These are phyloP conservation scores for Chloropsis cyanopogon DNA, from an alignment of 2,113 vertebrate species.

Conservation along the genomic window DNA sequence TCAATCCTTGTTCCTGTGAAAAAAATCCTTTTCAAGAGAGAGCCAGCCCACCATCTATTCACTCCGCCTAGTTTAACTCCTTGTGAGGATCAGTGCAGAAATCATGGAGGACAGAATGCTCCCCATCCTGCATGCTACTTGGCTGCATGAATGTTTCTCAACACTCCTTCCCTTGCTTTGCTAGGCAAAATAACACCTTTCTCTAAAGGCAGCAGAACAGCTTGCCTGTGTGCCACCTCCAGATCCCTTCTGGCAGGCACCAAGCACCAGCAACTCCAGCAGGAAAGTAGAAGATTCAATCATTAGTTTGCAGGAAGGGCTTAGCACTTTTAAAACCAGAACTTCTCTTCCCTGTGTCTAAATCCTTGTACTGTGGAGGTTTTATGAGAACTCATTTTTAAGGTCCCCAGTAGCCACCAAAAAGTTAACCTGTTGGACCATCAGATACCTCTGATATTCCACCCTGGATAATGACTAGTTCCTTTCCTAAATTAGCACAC, in stretches of 20 bases:
- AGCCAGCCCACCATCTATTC: background rate
- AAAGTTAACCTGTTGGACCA: background rate
- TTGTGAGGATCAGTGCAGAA: background rate
- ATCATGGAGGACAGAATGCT: background rate
- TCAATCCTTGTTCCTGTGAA: background rate
- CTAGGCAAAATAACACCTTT: background rate
- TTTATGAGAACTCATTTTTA: background rate
- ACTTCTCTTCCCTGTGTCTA: background rate
- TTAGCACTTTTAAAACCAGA: background rate
- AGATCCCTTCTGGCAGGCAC: background rate
- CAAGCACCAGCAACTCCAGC: background rate
- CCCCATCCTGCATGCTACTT: rapidly evolving
- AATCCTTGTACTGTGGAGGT: background rate
- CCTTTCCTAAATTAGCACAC: background rate
- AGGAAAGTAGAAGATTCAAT: background rate
- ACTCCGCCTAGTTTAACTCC: background rate
- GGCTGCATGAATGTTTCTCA: background rate
- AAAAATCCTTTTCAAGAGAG: background rate
- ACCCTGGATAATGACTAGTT: background rate
- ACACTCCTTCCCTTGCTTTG: background rate
- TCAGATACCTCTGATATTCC: rapidly evolving
- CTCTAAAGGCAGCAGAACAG: background rate
- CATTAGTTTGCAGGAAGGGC: background rate
- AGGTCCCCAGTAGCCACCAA: background rate
- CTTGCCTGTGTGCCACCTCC: background rate